Base-by-base conservation (phyloP, 2,113 vertebrate species). In the Scomber japonicus region DNA sequence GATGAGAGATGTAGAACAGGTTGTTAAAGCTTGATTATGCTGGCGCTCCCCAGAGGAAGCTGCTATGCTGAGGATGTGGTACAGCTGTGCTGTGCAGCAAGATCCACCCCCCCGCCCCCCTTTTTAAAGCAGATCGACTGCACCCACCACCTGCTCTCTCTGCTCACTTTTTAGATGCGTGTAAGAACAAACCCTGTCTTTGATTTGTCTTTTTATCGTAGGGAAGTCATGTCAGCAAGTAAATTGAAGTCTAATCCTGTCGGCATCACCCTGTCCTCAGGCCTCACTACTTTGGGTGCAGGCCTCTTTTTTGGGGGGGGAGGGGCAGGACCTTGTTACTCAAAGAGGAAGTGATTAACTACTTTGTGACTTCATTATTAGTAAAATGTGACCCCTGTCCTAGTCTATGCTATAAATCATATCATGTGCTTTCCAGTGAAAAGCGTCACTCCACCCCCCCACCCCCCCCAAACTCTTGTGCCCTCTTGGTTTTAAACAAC, bases 41-140 rank as follows among this genome's bases (percentile, higher is more conserved):
- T 24, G 27, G 4, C 24, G 44, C 50, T 17, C 40, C 13, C 27
- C 44, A 9, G 71, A 61, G 49, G 68, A 62, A 75, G 72, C 57
- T 2, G 16, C 4, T 57, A 16, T 6, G 16, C 65, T 56, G 60
- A 79, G 59, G 81, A 79, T 83, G 69, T 88, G 71, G 65, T 73
- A 61, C 2, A 1, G 27, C 31, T 5, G 5, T 67, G 14, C 19
- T 50, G 57, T 3, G 21, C 40, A 35, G 31, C 5, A 5, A 35
- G 83, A 82, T 57, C 56, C 68, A 53, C 56, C 40, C 40, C n/a
- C 35, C 62, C 21, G 49, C 21, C 24, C 24, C 24, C 24, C 3
- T 27, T 27, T 27, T 27, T 27, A 27, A 24, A 72, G 48, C 24
- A 68, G 57, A 60, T 48, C 1, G 48, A 5, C 15, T 65, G 4